Evolutionary conservation across 2,113 vertebrate genomes (phyloP).

Genomic region (Colinus virginianus): DNA sequence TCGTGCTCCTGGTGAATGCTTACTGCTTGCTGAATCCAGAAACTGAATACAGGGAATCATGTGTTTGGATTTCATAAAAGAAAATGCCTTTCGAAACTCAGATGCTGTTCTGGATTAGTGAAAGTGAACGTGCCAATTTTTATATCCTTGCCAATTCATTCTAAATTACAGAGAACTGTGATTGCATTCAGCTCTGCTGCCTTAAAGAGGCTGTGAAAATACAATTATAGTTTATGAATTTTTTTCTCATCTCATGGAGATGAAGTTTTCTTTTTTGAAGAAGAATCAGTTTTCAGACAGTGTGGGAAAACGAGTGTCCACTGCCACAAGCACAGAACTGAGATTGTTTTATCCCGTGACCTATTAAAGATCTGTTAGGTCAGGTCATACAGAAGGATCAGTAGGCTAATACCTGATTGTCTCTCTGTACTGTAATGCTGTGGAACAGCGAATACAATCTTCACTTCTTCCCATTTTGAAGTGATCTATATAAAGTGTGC

Average conservation of each 20-base stretch:
- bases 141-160: background rate
- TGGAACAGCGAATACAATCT: accelerated
- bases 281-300: background rate
- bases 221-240: background rate
- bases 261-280: background rate
- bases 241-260: background rate
- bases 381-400: background rate
- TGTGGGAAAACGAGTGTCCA: background rate
- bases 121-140: background rate
- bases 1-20: background rate
- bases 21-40: background rate
- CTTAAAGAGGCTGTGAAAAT: background rate
- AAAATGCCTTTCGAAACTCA: background rate
- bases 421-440: background rate
- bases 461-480: background rate
- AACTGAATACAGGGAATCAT: background rate
- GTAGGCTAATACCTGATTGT: background rate
- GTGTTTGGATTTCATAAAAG: background rate
- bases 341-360: background rate
- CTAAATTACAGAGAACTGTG: background rate
- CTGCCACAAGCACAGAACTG: background rate
- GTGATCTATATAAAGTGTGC: background rate
- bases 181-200: background rate
- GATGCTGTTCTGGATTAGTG: background rate
- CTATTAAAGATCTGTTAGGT: background rate